Evolutionary conservation across 2,797 vertebrate species (phyloP).

Genomic region (Melanotaenia maccullochi): DNA sequence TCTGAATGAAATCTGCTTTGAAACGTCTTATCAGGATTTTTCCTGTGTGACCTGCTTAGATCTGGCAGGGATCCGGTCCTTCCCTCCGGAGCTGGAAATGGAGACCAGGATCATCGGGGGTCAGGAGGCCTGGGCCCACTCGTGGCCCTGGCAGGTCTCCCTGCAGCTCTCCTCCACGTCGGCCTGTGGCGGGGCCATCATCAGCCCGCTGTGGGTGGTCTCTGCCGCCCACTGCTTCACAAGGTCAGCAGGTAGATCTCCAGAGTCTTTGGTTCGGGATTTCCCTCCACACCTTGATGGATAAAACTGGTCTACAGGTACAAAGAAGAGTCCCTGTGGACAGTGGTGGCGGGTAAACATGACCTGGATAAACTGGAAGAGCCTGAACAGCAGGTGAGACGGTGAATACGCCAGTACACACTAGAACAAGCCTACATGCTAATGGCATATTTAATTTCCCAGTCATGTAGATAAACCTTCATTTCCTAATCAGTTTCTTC

Average conservation of each 20-base stretch:
- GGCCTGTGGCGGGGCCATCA: slow-evolving; percentile 76
- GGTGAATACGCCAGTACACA: not conserved
- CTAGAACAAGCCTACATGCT: too few species aligned
- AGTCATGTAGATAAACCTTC: too few species aligned
- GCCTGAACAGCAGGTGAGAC: slow-evolving; percentile 66
- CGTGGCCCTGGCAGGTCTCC: slow-evolving; percentile 82
- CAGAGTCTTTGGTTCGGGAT: too few species aligned
- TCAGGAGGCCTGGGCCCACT: slow-evolving; percentile 75
- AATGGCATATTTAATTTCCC: too few species aligned
- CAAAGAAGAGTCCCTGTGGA: slow-evolving; percentile 70
- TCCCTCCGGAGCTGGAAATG: slow-evolving; percentile 39
- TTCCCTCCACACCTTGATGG: too few species aligned
- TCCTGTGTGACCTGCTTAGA: slow-evolving; percentile 37
- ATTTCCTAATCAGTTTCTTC: too few species aligned
- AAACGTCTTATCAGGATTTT: too few species aligned
- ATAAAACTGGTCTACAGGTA: slow-evolving; percentile 54
- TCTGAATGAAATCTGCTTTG: too few species aligned
- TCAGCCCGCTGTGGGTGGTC: slow-evolving; percentile 69
- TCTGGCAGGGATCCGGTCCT: slow-evolving; percentile 68
- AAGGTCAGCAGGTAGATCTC: slow-evolving; percentile 50
- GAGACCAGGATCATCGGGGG: slow-evolving; percentile 77
- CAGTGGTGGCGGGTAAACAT: slow-evolving; percentile 76
- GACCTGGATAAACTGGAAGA: slow-evolving; percentile 68
- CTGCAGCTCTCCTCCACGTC: slow-evolving; percentile 57
- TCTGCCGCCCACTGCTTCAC: slow-evolving; percentile 80